Evolutionary conservation across 2,113 vertebrate species (phyloP).

Genomic region (Stigmatopora argus): DNA sequence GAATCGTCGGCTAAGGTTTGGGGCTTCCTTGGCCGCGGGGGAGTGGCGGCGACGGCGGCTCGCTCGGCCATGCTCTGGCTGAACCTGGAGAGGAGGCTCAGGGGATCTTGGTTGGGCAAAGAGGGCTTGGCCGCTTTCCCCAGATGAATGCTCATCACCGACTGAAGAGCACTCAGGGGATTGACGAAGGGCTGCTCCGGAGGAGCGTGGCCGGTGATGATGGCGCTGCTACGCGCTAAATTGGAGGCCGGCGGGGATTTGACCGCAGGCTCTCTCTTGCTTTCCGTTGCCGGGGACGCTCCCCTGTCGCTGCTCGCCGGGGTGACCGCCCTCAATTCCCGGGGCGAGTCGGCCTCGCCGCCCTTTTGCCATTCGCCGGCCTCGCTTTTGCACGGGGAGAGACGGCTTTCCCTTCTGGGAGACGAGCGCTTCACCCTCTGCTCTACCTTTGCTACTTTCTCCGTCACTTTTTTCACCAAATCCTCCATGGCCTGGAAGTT

Average conservation of each 20-base stretch:
- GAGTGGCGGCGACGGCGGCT: constrained; percentile 87
- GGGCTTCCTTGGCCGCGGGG: constrained; percentile 81
- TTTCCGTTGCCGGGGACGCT: constrained; percentile 59
- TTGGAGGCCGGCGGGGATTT: constrained; percentile 62
- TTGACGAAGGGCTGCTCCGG: constrained; percentile 95
- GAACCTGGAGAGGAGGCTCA: constrained; percentile 97
- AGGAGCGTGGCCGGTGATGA: constrained; percentile 88
- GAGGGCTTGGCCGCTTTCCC: constrained; percentile 96
- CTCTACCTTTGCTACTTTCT: constrained; percentile 89
- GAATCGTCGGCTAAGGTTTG: constrained; percentile 80
- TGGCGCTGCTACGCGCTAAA: constrained; percentile 81
- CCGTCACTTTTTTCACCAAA: constrained; percentile 88
- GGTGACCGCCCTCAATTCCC: constrained; percentile 76
- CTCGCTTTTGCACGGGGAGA: constrained; percentile 80
- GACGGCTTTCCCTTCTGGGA: constrained; percentile 72
- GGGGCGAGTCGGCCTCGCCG: constrained; percentile 70
- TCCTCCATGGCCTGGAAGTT: constrained; percentile 95
- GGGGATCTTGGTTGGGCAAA: constrained; percentile 89
- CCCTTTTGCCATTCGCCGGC: constrained; percentile 74
- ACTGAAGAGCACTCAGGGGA: constrained; percentile 95
- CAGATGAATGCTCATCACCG: constrained; percentile 98
- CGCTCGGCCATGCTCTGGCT: constrained; percentile 96
- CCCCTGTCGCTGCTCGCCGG: constrained; percentile 73
- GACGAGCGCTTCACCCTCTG: constrained; percentile 84
- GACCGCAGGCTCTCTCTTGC: constrained; percentile 64